Base-by-base conservation (phyloP, 37 sponge, comb jelly and placozoan genomes). In the Amphimedon queenslandica region DNA sequence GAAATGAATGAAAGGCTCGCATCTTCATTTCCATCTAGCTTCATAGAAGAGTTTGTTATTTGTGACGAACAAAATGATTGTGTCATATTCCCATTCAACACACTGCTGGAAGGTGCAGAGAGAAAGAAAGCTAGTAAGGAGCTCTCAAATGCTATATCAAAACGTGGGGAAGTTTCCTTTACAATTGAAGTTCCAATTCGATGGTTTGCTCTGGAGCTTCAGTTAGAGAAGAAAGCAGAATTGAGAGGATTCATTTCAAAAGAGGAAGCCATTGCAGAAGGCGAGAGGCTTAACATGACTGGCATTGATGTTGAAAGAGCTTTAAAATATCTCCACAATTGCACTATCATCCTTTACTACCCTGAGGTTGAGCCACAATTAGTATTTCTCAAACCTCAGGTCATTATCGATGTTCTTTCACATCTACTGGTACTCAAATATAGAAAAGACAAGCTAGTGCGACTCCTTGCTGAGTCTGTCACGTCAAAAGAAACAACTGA, bases 321-420 rank as follows among this genome's bases (percentile, higher is more conserved):
- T n/a, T 25, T 60, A 25, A 11, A 25, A 25, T 60, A 60, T n/a
- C 28, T 60, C 27, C 61, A 60, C 28, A 25, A 60, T 25, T 25
- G 5, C 27, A 60, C 61, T n/a, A 11, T 60, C 27, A 6, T 11
- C 5, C 28, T 60, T 5, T 60, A 60, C 27, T 60, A n/a, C 28
- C 27, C 21, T 25, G 5, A 11, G 28, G 27, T n/a, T 60, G 24
- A n/a, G 8, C 27, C 23, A 5, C 8, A 60, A 6, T 6, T n/a
- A 60, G 61, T 60, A 6, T 60, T 60, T 60, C 8, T 60, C 61
- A 13, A 60, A n/a, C 27, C 61, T 25, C 61, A 60, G 21, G 21
- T n/a, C 21, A 11, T 60, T 25, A 6, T 60, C 21, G 61, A 60
- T n/a, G 21, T n/a, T 6, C 27, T 60, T 6, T 60, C 61, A n/a